Base-by-base conservation (phyloP, 2,797 vertebrate genomes). In the Tangara arthus region DNA sequence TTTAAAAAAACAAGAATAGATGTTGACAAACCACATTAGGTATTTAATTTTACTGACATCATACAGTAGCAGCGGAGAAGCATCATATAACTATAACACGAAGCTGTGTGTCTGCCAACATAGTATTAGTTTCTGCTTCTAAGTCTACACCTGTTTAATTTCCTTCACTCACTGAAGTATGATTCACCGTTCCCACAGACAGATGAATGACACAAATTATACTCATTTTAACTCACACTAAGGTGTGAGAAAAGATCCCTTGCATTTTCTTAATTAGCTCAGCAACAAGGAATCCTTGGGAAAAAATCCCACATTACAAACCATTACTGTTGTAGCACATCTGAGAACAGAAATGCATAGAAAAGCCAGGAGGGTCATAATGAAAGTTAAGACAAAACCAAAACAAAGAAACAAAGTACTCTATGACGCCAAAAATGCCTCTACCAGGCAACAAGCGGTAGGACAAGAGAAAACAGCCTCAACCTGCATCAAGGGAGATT, bases 41-140 rank as follows among this genome's bases (percentile, higher is more conserved):
- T 89, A 97, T 95, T 82, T 91, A 64, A 87, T 91, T 95, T 95
- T 94, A 91, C 91, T 97, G 94, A 89, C 93, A 91, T 94, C 92
- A 95, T 71, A 90, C 90, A 93, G 94, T 52, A 95, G 81, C 66
- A 94, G 66, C 27, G n/a, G 86, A 61, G 82, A 96, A 92, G 95
- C 86, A 93, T 87, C 89, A 32, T 92, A 34, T 94, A 93, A 95
- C 89, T 91, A 95, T 84, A 91, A 93, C 85, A 92, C 2, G 72
- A 80, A 82, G 84, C 65, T n/a, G 63, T 55, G 52, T 30, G 50
- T 55, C 87, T 95, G 94, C 95, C 96, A 95, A 47, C 3, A 3
- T 34, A 68, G 65, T 79, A 93, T 96, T 89, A 87, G 65, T 87
- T 97, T 95, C 96, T 96, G 82, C 93, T 79, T 64, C 85, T 90